phyloP scores from a whole-genome alignment of 1,140 invertebrate genomes.

The Drosophila erecta region DNA sequence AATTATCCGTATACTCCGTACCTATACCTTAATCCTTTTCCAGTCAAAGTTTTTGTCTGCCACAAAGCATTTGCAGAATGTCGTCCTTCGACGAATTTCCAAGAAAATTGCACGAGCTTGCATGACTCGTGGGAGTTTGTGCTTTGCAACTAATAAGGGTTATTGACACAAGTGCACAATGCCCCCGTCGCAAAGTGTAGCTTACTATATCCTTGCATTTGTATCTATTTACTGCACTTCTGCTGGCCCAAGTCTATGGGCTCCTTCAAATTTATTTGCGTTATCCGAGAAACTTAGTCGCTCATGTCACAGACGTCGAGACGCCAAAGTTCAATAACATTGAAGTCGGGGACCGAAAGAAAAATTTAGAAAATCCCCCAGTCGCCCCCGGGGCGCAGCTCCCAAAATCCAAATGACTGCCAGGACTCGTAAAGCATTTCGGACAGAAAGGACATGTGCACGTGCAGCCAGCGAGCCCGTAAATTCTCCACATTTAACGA shows the following conservation, averaged over 20 bases:
- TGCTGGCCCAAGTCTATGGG: slow-evolving; percentile 6
- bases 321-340: slow-evolving; percentile 73
- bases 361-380: slow-evolving; percentile 42
- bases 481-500: slow-evolving; percentile 73
- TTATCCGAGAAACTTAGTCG: slow-evolving; percentile 53
- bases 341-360: slow-evolving; percentile 25
- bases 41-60: slow-evolving; percentile 37
- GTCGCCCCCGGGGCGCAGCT: background rate
- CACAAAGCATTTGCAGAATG: slow-evolving; percentile 47
- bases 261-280: slow-evolving; percentile 32
- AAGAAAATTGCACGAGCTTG: slow-evolving; percentile 57
- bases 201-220: slow-evolving; percentile 13
- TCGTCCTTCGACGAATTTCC: slow-evolving; percentile 38
- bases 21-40: slow-evolving; percentile 24
- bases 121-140: slow-evolving; percentile 58
- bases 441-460: slow-evolving; percentile 65
- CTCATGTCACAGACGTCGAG: slow-evolving; percentile 50
- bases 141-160: slow-evolving; percentile 49
- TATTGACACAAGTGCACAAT: slow-evolving; percentile 56
- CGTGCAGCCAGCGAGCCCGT: slow-evolving; percentile 65
- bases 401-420: slow-evolving; percentile 22
- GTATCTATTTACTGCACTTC: slow-evolving; percentile 17
- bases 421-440: slow-evolving; percentile 64
- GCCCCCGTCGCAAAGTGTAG: background rate
- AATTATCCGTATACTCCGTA: slow-evolving; percentile 44